Evolutionary conservation across 2,888 invertebrate species (phyloP), one percentile per base, ranked within the genome.

Genomic region (Agapostemon virescens): DNA sequence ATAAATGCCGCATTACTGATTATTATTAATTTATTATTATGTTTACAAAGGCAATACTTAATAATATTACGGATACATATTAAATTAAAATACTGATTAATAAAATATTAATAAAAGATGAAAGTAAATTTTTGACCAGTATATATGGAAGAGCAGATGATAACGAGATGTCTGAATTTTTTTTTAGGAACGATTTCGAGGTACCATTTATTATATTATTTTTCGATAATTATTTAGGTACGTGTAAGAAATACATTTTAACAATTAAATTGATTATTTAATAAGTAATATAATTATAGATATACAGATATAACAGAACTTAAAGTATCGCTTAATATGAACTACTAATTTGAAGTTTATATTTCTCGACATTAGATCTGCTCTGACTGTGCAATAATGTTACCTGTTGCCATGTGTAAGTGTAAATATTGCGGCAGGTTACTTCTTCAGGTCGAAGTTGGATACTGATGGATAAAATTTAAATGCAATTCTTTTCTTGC

Each of bases 261-360:
- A 87, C 89, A 90, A 90, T 90, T 91, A 90, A 90, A 90, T 89
- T 87, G 88, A 89, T 90, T 90, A 90, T 89, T 91, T 89, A 89
- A 90, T 91, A 89, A 89, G 90, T 90, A 89, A 85, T 90, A 87
- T 88, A 90, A 90, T 89, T 90, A 92, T 90, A 91, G 91, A 89
- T 90, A 92, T 92, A 92, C 90, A 92, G 92, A 92, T 92, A 92
- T 89, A 92, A 90, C 88, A 89, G 85, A 92, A 91, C 89, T 90
- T 89, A 90, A 91, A 88, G 85, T 89, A 90, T 87, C 33, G 82
- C 89, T 86, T 87, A 90, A 89, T 87, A 87, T 90, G 90, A 89
- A 89, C 88, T 88, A 87, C 87, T 90, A 88, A 86, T 88, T 88
- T 86, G 81, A 88, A 84, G 86, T 87, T 88, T 86, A 68, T 85